Evolutionary conservation across 2,888 invertebrate species (phyloP).

Genomic region (Cyrtodaria siliqua): DNA sequence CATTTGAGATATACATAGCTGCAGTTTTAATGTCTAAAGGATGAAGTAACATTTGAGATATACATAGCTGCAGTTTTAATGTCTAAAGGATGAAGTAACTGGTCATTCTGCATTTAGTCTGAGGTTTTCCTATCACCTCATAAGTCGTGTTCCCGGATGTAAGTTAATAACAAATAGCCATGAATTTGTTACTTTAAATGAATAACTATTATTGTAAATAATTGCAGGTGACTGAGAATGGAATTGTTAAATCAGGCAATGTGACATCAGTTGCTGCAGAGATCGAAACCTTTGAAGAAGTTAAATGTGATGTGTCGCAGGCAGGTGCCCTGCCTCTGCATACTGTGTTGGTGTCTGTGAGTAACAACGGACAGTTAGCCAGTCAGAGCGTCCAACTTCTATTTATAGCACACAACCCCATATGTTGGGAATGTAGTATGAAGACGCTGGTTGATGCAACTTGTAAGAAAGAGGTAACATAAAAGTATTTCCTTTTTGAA

Average conservation of each 20-base stretch:
- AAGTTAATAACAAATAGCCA: no score
- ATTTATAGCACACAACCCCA: conserved; percentile 67
- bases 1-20: no score
- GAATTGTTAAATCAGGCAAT: conserved; percentile 23
- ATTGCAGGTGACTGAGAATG: conserved; percentile 37
- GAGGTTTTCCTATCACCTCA: no score
- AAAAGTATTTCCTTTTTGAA: no score
- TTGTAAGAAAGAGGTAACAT: conserved; percentile 13
- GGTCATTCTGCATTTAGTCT: no score
- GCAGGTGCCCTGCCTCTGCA: conserved; percentile 50
- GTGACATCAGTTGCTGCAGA: conserved; percentile 57
- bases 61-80: no score
- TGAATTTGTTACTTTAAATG: no score
- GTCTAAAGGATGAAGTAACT: no score
- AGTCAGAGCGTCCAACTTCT: conserved; percentile 58
- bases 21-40: no score
- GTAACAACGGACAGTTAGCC: conserved; percentile 63
- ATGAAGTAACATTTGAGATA: no score
- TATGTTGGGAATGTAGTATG: conserved; percentile 67
- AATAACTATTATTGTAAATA: no score
- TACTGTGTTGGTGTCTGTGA: conserved; percentile 64
- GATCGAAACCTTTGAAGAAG: conserved; percentile 67
- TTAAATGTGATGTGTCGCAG: conserved; percentile 68
- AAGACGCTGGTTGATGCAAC: conserved; percentile 40
- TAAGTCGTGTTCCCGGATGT: no score